These are phyloP conservation scores for Teinopalpus imperialis DNA, from an alignment of 2,888 invertebrate genomes.

Conservation along the genomic window DNA sequence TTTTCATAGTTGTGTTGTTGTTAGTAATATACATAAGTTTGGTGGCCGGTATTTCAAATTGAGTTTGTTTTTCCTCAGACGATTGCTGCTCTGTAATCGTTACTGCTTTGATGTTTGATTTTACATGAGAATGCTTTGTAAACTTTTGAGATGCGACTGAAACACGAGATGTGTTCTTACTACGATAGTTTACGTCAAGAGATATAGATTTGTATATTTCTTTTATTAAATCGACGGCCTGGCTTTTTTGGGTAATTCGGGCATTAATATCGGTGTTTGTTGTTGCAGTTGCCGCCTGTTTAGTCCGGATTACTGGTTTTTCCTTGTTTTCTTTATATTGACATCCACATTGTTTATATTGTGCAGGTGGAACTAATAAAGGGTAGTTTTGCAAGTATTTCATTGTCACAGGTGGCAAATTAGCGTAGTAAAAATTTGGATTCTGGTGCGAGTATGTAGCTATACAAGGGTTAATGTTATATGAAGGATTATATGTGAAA, in stretches of 20 bases:
- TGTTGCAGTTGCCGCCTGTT: conserved; percentile 37
- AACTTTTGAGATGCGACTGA: conserved; percentile 33
- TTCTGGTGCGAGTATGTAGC: conserved; percentile 48
- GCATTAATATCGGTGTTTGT: conserved; percentile 52
- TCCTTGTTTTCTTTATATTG: conserved; percentile 38
- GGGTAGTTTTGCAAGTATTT: conserved; percentile 59
- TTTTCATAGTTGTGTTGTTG: neutral
- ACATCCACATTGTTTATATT: conserved; percentile 47
- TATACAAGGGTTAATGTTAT: conserved; percentile 44
- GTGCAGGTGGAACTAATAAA: conserved; percentile 49
- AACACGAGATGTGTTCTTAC: conserved; percentile 47
- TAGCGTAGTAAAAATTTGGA: conserved; percentile 38
- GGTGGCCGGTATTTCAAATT: neutral
- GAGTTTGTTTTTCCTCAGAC: neutral
- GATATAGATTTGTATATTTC: conserved; percentile 72
- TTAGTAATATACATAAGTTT: neutral
- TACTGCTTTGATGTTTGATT: conserved; percentile 5
- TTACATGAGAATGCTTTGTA: neutral
- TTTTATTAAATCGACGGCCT: conserved; percentile 64
- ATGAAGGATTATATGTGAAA: conserved; percentile 53
- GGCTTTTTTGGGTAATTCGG: conserved; percentile 40
- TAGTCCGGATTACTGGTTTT: neutral
- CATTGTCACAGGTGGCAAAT: conserved; percentile 35
- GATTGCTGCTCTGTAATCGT: conserved; percentile 4
- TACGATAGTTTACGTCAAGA: conserved; percentile 44